phyloP scores from a whole-genome alignment of 2,888 invertebrate species.

The Loripinus fragilis region DNA sequence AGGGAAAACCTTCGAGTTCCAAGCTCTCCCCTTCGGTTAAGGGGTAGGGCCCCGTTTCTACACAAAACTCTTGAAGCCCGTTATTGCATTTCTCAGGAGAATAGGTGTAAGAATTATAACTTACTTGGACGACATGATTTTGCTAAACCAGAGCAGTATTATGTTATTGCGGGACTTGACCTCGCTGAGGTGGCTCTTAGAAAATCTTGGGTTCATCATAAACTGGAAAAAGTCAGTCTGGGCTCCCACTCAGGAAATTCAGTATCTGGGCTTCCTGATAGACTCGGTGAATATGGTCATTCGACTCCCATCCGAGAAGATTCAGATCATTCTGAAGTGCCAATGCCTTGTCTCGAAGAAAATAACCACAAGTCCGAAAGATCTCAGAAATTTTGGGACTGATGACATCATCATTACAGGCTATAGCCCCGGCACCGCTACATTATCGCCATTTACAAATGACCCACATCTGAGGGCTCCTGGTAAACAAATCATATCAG shows the following conservation, averaged over 20 bases:
- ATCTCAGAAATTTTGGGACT: constrained; percentile 16
- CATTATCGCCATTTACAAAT: constrained; percentile 27
- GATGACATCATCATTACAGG: constrained; percentile 15
- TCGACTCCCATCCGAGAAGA: background rate
- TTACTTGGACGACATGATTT: background rate
- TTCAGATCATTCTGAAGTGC: constrained; percentile 15
- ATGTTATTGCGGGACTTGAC: background rate
- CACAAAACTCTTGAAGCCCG: background rate
- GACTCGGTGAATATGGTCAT: background rate
- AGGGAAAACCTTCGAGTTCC: too few relatives aligned
- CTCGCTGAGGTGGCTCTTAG: background rate
- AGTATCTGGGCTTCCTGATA: background rate
- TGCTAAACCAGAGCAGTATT: background rate
- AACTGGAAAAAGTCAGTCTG: background rate
- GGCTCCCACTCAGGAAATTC: background rate
- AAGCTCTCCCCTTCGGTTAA: too few relatives aligned
- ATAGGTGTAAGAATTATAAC: background rate
- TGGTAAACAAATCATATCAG: constrained; percentile 25
- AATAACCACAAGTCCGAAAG: constrained; percentile 18
- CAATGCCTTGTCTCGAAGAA: background rate
- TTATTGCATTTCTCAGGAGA: background rate
- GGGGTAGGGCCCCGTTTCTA: background rate
- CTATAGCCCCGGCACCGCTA: constrained; percentile 18
- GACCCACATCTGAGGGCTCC: constrained; percentile 20
- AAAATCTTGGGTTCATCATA: background rate